Conservation (phyloP, 2,888 invertebrate genomes). For the Dolichomitus sp. region DNA sequence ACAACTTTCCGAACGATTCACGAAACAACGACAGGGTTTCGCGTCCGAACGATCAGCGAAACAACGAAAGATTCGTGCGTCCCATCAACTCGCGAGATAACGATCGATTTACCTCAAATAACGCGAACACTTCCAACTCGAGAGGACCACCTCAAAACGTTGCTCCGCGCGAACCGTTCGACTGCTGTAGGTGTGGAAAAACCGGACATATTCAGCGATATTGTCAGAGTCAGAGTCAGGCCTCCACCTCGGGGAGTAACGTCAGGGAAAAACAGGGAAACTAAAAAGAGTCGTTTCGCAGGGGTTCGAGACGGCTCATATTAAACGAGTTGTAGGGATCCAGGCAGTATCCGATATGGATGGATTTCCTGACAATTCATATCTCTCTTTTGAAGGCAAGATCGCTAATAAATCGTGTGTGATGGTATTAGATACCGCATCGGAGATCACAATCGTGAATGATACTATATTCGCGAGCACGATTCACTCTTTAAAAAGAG, state of each 20-base stretch:
- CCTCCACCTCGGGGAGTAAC: neutral
- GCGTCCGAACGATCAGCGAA: neutral
- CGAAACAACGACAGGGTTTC: neutral
- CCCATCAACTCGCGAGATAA: neutral
- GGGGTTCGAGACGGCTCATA: constrained; percentile 20
- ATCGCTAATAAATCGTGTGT: constrained; percentile 35
- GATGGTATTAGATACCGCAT: too few relatives aligned
- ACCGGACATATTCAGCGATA: too few relatives aligned
- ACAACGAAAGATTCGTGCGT: neutral
- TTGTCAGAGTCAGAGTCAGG: neutral
- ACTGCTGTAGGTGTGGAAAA: too few relatives aligned
- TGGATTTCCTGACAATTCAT: neutral
- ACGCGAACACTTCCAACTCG: neutral
- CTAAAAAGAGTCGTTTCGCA: constrained; percentile 16
- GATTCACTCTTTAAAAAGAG: constrained; percentile 18
- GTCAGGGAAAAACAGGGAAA: neutral
- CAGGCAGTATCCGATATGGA: neutral
- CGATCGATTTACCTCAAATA: too few relatives aligned
- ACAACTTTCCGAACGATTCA: neutral
- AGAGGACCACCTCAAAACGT: neutral
- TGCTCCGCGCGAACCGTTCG: too few relatives aligned
- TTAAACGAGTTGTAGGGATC: neutral
- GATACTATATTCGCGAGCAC: constrained; percentile 10
- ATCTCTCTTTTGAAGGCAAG: constrained; percentile 19
- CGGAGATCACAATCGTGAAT: constrained; percentile 18